Percentiles rank a stretch among this genome's conserved stretches.
These are phyloP conservation scores for Drosophila ananassae DNA, from an alignment of 1,140 invertebrate genomes.

Conservation along the genomic window DNA sequence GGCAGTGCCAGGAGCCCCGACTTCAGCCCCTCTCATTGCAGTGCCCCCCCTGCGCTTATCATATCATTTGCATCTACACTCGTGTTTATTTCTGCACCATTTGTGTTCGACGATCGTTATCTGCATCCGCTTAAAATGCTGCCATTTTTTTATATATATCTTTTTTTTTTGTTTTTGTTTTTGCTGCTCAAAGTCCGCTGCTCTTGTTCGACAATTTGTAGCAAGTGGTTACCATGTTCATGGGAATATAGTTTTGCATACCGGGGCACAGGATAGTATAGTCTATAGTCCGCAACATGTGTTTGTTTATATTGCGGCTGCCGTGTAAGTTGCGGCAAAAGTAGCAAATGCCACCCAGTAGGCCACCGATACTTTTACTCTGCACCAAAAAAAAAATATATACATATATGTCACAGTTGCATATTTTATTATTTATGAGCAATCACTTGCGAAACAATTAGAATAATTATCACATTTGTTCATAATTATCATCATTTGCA, in stretches of 20 bases:
- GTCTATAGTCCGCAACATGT: constrained; percentile 44
- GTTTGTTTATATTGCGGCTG: constrained; percentile 64
- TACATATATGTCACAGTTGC: not conserved
- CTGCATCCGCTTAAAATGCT: constrained; percentile 80
- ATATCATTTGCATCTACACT: constrained; percentile 82
- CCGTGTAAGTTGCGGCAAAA: constrained; percentile 26
- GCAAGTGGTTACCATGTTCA: constrained; percentile 82
- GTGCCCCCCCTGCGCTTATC: constrained; percentile 51
- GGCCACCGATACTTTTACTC: constrained; percentile 25
- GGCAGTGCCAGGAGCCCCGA: not conserved
- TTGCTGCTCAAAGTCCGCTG: constrained; percentile 38
- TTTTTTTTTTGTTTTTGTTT: constrained; percentile 29
- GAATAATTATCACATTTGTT: not conserved
- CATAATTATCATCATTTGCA: too few relatives aligned
- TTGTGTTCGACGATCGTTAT: constrained; percentile 83
- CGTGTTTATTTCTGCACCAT: constrained; percentile 83
- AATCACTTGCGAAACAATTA: not conserved
- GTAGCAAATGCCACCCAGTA: constrained; percentile 72
- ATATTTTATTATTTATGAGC: constrained; percentile 1
- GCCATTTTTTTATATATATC: constrained; percentile 31
- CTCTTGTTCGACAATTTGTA: constrained; percentile 82
- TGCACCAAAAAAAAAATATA: not conserved
- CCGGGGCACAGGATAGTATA: constrained; percentile 30
- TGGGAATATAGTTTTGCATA: constrained; percentile 79
- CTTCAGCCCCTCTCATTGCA: not conserved